Percentiles rank a stretch among this genome's conserved stretches.
Evolutionary conservation across 1,140 invertebrate genomes (phyloP).

Genomic region (Myzus persicae): DNA sequence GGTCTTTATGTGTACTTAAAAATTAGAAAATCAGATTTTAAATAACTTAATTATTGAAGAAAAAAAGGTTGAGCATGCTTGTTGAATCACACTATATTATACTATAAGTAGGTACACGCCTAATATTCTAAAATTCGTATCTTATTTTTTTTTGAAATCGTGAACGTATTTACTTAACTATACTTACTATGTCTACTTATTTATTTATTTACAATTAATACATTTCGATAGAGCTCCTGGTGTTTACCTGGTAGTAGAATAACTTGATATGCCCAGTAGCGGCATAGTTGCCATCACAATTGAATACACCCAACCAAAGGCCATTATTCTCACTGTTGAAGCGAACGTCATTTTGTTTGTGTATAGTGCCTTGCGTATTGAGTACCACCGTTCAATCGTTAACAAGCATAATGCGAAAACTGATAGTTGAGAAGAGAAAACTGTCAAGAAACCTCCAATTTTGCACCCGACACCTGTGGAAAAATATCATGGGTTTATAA

Average conservation of each 20-base stretch:
- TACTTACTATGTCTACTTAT: background rate
- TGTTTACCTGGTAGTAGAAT: slow-evolving; percentile 66
- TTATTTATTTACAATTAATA: background rate
- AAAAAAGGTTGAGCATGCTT: too few relatives aligned
- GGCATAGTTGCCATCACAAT: slow-evolving; percentile 69
- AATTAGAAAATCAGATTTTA: too few relatives aligned
- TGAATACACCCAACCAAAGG: slow-evolving; percentile 70
- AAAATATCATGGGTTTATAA: too few relatives aligned
- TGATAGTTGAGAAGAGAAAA: slow-evolving; percentile 74
- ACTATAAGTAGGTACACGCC: too few relatives aligned
- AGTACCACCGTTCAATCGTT: slow-evolving; percentile 73
- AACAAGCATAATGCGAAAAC: slow-evolving; percentile 74
- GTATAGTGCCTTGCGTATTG: slow-evolving; percentile 72
- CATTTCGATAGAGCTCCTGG: background rate
- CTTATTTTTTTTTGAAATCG: background rate
- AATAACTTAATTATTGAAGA: too few relatives aligned
- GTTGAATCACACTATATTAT: too few relatives aligned
- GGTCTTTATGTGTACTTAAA: too few relatives aligned
- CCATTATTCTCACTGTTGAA: slow-evolving; percentile 69
- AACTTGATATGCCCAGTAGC: slow-evolving; percentile 70
- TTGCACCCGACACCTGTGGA: slow-evolving; percentile 67
- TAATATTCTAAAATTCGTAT: background rate
- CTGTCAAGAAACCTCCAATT: slow-evolving; percentile 74
- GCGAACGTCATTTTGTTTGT: slow-evolving; percentile 69
- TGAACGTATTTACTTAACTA: background rate